These are phyloP conservation scores for Phylloscopus whistleri DNA, from an alignment of 2,113 vertebrate genomes.

Conservation along the genomic window DNA sequence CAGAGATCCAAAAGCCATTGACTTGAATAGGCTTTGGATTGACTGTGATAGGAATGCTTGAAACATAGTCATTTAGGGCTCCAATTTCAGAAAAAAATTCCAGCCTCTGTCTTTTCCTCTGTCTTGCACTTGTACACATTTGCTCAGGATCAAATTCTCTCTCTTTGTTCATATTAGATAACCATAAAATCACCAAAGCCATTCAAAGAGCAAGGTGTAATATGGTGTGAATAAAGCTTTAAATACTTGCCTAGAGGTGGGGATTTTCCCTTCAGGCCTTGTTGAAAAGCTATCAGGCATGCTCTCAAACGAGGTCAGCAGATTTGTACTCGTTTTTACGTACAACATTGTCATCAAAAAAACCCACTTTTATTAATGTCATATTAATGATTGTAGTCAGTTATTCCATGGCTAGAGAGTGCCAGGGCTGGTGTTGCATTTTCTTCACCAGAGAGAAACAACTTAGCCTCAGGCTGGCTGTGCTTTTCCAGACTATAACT, in stretches of 20 bases:
- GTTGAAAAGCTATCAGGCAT: conserved; percentile 16
- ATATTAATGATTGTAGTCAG: not conserved
- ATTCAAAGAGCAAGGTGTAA: not conserved
- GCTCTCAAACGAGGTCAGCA: not conserved
- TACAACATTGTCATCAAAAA: not conserved
- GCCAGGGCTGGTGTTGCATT: not conserved
- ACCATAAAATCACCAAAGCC: not conserved
- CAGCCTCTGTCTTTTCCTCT: not conserved
- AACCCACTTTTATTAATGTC: not conserved
- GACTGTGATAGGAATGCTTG: not conserved
- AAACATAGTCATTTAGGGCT: not conserved
- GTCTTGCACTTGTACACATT: not conserved
- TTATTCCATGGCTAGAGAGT: not conserved
- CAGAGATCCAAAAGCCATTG: conserved; percentile 29
- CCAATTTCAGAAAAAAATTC: conserved; percentile 11
- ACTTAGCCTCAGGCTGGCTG: not conserved
- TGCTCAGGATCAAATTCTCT: conserved; percentile 1
- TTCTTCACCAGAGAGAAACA: not conserved
- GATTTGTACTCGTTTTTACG: not conserved
- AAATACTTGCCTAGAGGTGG: not conserved
- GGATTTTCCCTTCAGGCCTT: not conserved
- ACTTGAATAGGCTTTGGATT: conserved; percentile 1
- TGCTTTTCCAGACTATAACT: not conserved
- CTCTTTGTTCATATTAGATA: not conserved
- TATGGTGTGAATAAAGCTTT: not conserved